phyloP scores from a whole-genome alignment of 2,113 vertebrate genomes.

The Polyodon spathula region DNA sequence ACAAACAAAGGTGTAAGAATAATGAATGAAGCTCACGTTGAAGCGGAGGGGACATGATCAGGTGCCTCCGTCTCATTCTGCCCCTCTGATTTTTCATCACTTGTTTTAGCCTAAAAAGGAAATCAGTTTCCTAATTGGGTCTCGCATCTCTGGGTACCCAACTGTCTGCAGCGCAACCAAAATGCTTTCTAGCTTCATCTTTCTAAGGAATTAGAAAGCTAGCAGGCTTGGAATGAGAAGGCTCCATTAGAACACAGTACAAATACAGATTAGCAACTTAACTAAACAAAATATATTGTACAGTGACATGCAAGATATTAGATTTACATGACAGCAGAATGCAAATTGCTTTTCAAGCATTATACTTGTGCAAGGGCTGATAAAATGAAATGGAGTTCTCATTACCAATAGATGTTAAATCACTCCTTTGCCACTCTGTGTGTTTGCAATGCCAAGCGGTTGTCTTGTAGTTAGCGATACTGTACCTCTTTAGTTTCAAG shows the following conservation, averaged over 20 bases:
- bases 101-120: conserved; percentile 39
- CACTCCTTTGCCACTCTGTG: background rate
- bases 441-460: background rate
- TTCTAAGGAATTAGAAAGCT: too few species aligned
- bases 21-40: conserved; percentile 43
- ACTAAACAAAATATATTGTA: too few species aligned
- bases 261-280: too few species aligned
- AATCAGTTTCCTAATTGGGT: background rate
- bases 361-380: too few species aligned
- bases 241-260: too few species aligned
- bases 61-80: conserved; percentile 11
- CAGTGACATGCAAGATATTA: too few species aligned
- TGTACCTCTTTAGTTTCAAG: conserved; percentile 48
- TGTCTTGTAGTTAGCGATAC: too few species aligned
- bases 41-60: conserved; percentile 21
- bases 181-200: background rate
- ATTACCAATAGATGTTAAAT: background rate
- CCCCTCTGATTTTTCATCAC: conserved; percentile 30
- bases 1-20: background rate
- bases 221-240: too few species aligned
- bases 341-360: too few species aligned
- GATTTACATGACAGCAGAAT: too few species aligned
- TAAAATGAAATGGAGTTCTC: background rate
- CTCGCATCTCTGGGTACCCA: background rate
- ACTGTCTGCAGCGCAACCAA: background rate